These are phyloP conservation scores for Sebastolobus altivelis DNA, from an alignment of 2,797 vertebrate genomes.

Conservation along the genomic window DNA sequence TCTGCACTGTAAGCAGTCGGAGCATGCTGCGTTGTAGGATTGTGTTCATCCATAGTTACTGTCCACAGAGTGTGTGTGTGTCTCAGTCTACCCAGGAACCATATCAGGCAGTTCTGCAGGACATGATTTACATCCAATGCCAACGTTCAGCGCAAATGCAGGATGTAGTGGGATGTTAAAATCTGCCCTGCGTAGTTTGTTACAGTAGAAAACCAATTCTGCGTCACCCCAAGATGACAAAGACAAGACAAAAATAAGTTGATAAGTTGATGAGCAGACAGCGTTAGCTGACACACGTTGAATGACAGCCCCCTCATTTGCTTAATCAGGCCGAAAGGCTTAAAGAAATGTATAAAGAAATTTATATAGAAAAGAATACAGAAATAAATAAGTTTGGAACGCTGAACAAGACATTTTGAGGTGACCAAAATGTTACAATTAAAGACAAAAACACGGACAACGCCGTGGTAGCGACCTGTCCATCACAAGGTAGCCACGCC, in stretches of 20 bases:
- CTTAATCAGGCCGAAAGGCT: too few species aligned
- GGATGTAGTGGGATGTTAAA: neutral
- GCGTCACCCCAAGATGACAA: neutral
- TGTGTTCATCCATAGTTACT: neutral
- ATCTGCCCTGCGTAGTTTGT: neutral
- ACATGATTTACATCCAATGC: neutral
- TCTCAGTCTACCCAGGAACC: neutral
- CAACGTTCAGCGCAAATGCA: neutral
- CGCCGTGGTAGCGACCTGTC: too few species aligned
- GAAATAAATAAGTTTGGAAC: too few species aligned
- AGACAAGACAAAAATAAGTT: neutral
- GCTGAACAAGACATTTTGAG: too few species aligned
- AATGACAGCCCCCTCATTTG: too few species aligned
- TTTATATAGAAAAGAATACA: too few species aligned
- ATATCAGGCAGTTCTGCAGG: neutral
- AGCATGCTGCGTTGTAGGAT: neutral
- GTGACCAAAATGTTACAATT: neutral
- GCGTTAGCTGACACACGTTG: too few species aligned
- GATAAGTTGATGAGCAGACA: too few species aligned
- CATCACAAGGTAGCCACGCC: too few species aligned
- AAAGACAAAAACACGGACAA: too few species aligned
- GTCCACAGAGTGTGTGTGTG: conserved; percentile 5
- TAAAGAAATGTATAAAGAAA: too few species aligned
- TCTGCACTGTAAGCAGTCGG: conserved; percentile 38
- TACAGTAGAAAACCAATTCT: neutral